Conservation (phyloP, 2,797 vertebrate species). For the Geotrypetes seraphini region DNA sequence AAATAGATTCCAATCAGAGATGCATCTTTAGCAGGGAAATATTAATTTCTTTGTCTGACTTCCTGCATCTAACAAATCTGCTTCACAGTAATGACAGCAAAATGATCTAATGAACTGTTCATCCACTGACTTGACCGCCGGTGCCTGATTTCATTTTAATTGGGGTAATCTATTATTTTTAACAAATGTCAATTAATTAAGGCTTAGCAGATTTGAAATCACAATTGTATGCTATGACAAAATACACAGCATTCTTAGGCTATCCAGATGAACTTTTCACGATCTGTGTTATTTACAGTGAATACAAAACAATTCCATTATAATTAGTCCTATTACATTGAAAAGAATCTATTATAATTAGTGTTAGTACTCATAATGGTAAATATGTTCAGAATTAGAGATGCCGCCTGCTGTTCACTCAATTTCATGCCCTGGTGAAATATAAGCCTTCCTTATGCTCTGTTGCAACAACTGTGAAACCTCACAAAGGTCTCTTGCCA, state of each 20-base stretch:
- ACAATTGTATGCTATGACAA: slow-evolving; percentile 7
- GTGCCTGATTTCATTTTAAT: neutral
- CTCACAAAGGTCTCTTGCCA: no score
- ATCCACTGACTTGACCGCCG: neutral
- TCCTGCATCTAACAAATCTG: no score
- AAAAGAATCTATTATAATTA: no score
- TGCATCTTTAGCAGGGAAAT: no score
- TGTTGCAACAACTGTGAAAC: no score
- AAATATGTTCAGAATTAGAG: slow-evolving; percentile 17
- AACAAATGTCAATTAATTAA: slow-evolving; percentile 19
- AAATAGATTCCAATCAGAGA: no score
- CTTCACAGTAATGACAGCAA: neutral
- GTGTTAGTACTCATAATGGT: no score
- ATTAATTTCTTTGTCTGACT: no score
- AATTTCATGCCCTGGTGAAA: no score
- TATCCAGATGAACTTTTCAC: slow-evolving; percentile 23
- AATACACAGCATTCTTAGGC: slow-evolving; percentile 2
- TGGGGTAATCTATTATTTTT: slow-evolving; percentile 4
- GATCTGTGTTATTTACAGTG: slow-evolving; percentile 18
- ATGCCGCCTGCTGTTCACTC: no score
- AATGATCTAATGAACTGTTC: neutral
- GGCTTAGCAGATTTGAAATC: slow-evolving; percentile 25
- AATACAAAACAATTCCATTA: slow-evolving; percentile 17
- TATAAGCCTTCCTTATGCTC: no score
- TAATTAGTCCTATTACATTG: slow-evolving; percentile 13